Evolutionary conservation across 2,113 vertebrate species (phyloP).

Genomic region (Actenoides lindsayi): DNA sequence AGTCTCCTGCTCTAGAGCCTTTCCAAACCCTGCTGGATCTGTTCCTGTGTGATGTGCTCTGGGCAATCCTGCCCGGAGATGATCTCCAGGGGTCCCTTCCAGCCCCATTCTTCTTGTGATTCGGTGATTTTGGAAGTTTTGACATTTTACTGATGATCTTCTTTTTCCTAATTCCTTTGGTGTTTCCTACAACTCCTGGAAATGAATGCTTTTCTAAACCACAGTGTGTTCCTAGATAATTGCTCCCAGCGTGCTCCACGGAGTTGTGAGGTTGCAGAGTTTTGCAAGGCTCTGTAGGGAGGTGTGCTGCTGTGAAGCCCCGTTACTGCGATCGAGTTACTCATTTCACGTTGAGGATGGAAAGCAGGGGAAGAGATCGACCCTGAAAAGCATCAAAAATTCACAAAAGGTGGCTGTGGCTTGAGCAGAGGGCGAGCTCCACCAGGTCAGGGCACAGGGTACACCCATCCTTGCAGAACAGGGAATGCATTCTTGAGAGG

Average conservation of each 20-base stretch:
- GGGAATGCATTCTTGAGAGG: conserved; percentile 7
- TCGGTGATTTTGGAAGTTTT: no score
- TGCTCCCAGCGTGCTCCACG: background rate
- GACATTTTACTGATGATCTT: background rate
- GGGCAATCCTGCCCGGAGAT: no score
- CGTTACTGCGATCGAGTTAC: background rate
- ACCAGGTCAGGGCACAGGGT: background rate
- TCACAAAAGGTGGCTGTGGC: background rate
- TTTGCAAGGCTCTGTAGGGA: background rate
- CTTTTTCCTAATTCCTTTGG: background rate
- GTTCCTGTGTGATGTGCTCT: no score
- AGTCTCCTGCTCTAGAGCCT: no score
- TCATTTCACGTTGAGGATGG: background rate
- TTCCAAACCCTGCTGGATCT: no score
- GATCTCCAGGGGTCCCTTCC: no score
- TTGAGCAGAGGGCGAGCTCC: background rate
- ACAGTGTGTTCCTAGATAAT: background rate
- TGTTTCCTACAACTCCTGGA: background rate
- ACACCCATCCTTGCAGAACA: background rate
- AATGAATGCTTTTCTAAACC: background rate
- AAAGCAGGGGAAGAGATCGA: background rate
- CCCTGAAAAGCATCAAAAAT: background rate
- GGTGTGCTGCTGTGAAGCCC: background rate
- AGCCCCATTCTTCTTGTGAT: no score
- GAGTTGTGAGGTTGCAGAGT: background rate